Conservation (phyloP, 1,140 invertebrate genomes). For the Thrips palmi region DNA sequence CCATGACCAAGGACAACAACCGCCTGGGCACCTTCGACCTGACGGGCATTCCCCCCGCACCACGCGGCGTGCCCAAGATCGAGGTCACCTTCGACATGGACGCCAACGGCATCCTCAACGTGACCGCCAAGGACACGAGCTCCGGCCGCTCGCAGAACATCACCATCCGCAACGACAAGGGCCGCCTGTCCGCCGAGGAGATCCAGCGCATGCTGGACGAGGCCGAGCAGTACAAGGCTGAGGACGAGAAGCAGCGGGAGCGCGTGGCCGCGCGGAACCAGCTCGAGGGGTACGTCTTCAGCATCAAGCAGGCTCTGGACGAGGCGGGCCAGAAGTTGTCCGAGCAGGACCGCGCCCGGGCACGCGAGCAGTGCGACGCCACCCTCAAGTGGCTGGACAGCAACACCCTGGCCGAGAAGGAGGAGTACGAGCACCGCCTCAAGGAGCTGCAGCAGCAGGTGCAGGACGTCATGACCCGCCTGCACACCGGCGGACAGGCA, state of each 20-base stretch:
- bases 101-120: slow-evolving; percentile 62
- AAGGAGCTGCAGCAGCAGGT: slow-evolving; percentile 28
- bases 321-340: slow-evolving; percentile 23
- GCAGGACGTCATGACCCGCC: slow-evolving; percentile 29
- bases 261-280: slow-evolving; percentile 54
- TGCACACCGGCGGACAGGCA: slow-evolving; percentile 21
- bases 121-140: slow-evolving; percentile 57
- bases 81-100: slow-evolving; percentile 60
- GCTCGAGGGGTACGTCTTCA: slow-evolving; percentile 69
- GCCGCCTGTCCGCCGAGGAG: slow-evolving; percentile 72
- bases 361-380: slow-evolving; percentile 29
- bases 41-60: slow-evolving; percentile 63
- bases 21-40: slow-evolving; percentile 57
- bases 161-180: slow-evolving; percentile 86
- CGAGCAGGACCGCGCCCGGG: slow-evolving; percentile 22
- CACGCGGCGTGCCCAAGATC: slow-evolving; percentile 60
- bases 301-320: slow-evolving; percentile 41
- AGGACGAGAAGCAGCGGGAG: slow-evolving; percentile 44
- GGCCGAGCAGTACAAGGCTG: slow-evolving; percentile 46
- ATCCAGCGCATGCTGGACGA: slow-evolving; percentile 83
- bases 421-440: slow-evolving; percentile 23
- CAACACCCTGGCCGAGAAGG: slow-evolving; percentile 33
- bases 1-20: slow-evolving; percentile 64
- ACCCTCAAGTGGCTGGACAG: slow-evolving; percentile 40
- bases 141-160: slow-evolving; percentile 59